phyloP scores from a whole-genome alignment of 2,113 vertebrate species.

The Microtus richardsoni region DNA sequence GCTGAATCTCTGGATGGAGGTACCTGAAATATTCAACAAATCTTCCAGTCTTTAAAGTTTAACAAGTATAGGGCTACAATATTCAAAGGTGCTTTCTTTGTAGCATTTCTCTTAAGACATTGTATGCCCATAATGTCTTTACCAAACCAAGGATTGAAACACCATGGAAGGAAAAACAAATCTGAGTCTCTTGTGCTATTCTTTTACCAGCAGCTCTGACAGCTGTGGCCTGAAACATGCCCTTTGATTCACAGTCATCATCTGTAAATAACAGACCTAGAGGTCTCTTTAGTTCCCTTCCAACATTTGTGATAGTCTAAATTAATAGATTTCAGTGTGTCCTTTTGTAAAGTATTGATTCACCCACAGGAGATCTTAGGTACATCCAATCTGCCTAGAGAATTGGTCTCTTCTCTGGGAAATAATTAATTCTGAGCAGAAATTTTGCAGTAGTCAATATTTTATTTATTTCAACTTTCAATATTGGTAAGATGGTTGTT shows the following conservation, averaged over 20 bases:
- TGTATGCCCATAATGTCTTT: neutral
- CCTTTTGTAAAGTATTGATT: constrained; percentile 51
- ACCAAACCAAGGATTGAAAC: neutral
- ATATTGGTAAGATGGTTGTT: neutral
- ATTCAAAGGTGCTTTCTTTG: constrained; percentile 10
- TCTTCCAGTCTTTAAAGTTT: neutral
- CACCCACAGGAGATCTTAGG: constrained; percentile 1
- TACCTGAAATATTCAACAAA: neutral
- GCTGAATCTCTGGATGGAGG: neutral
- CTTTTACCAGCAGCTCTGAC: neutral
- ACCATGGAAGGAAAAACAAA: neutral
- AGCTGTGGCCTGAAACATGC: neutral
- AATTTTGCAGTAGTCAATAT: neutral
- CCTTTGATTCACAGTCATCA: constrained; percentile 6
- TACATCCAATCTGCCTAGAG: constrained; percentile 16
- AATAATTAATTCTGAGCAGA: constrained; percentile 25
- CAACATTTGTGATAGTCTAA: constrained; percentile 9
- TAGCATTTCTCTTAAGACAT: neutral
- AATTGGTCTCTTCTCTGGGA: neutral
- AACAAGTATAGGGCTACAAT: neutral
- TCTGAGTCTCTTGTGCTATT: neutral
- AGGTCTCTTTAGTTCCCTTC: neutral
- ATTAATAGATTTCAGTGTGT: neutral
- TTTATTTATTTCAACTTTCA: constrained; percentile 5
- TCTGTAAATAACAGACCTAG: constrained; percentile 30